Base-by-base conservation (phyloP, 2,888 invertebrate species). In the Anorthoa munda region DNA sequence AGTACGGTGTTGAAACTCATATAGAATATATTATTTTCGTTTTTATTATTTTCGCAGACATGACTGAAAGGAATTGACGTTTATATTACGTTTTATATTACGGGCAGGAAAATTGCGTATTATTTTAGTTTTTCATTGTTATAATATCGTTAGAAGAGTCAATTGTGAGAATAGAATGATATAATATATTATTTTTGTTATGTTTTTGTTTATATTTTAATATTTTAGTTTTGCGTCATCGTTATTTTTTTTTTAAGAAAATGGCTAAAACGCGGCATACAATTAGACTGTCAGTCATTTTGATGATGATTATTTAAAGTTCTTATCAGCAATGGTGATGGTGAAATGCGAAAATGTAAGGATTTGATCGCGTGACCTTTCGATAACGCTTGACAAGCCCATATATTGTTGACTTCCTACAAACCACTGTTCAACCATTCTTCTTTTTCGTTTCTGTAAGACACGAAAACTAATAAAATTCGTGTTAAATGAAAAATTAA, bases 21-120 rank as follows among this genome's bases (percentile, higher is more conserved):
- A 65, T 26, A 45, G 72, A 74, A 80, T 79, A 82, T 77, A 72
- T 75, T 72, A 59, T 61, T 64, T 55, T 63, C 56, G 48, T 23
- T 81, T 81, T 77, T 77, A 72, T 79, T 76, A 61, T 79, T 83
- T 79, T 63, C 2, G 60, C 31, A 58, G 65, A 70, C 66, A 65
- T 31, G 56, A 53, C 48, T 61, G 74, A 17, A 39, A 31, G 39
- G 17, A 66, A 56, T 66, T 56, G 66, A n/a, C n/a, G 72, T 63
- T n/a, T n/a, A n/a, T 73, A 63, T 82, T 77, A 53, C n/a, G n/a
- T 81, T 79, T 74, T 56, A 66, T 82, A 48, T 48, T 70, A 73
- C 31, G 45, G 31, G 11, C 4, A 53, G 48, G 58, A 66, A 64
- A 45, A 60, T 69, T 60, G 61, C 18, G 65, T 77, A 66, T 72